Conservation (phyloP, 2,797 vertebrate species). For the Halcyon badia region DNA sequence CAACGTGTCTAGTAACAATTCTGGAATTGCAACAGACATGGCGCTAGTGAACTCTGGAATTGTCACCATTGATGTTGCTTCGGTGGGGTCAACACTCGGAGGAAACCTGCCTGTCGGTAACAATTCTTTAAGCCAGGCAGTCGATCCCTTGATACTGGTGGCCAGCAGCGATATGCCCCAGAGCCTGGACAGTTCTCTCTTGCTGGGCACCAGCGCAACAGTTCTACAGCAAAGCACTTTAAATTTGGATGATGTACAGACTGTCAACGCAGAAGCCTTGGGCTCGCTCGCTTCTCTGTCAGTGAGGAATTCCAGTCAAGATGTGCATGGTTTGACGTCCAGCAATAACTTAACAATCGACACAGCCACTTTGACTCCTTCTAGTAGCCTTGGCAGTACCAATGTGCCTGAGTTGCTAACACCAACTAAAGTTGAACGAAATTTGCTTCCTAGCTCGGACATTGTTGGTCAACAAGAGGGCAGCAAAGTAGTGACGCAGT, state of each 20-base stretch:
- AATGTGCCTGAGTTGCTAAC: slow-evolving; percentile 84
- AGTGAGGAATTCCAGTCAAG: slow-evolving; percentile 82
- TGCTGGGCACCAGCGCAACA: slow-evolving; percentile 76
- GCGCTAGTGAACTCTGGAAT: slow-evolving; percentile 91
- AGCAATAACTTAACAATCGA: slow-evolving; percentile 82
- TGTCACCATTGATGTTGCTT: slow-evolving; percentile 91
- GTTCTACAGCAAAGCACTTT: slow-evolving; percentile 90
- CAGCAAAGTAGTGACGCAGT: slow-evolving; percentile 86
- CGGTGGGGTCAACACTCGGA: slow-evolving; percentile 85
- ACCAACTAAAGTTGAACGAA: slow-evolving; percentile 80
- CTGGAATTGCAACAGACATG: slow-evolving; percentile 87
- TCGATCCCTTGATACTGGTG: slow-evolving; percentile 91
- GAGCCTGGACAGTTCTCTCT: slow-evolving; percentile 86
- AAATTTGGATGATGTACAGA: slow-evolving; percentile 90
- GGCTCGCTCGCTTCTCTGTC: slow-evolving; percentile 87
- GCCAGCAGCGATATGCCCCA: slow-evolving; percentile 84
- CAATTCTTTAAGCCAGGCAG: slow-evolving; percentile 82
- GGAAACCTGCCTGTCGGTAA: slow-evolving; percentile 72
- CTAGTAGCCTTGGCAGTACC: slow-evolving; percentile 74
- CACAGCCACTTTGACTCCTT: slow-evolving; percentile 77
- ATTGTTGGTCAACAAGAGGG: slow-evolving; percentile 85
- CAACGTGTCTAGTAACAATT: slow-evolving; percentile 78
- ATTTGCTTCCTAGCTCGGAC: slow-evolving; percentile 83
- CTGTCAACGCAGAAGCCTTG: slow-evolving; percentile 88
- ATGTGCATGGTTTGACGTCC: slow-evolving; percentile 84